Percentiles rank a stretch among this genome's conserved stretches.
Evolutionary conservation across 2,888 invertebrate genomes (phyloP).

Genomic region (Theodoxus fluviatilis): DNA sequence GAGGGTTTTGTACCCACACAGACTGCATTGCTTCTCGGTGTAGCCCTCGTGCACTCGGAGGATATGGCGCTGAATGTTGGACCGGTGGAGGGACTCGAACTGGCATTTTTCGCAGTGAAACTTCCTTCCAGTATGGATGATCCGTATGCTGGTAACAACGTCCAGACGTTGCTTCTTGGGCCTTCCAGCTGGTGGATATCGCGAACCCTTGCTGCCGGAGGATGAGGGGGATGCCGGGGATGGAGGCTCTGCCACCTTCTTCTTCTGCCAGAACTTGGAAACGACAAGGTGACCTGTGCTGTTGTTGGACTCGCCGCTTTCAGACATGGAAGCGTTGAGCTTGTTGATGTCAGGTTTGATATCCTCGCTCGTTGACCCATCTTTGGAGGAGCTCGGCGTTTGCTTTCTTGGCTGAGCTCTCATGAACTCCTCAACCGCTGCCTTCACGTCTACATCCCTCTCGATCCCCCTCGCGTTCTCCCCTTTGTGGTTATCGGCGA

Average conservation of each 20-base stretch:
- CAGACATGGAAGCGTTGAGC: too few relatives aligned
- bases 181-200: slow-evolving; percentile 1
- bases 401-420: too few relatives aligned
- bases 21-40: slow-evolving; percentile 33
- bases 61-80: slow-evolving; percentile 37
- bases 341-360: too few relatives aligned
- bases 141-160: slow-evolving; percentile 36
- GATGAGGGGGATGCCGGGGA: too few relatives aligned
- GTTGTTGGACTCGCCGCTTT: too few relatives aligned
- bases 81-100: slow-evolving; percentile 37
- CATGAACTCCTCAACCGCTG: too few relatives aligned
- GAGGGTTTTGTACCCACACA: slow-evolving; percentile 37
- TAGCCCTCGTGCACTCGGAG: slow-evolving; percentile 39
- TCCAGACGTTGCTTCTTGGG: slow-evolving; percentile 31
- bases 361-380: too few relatives aligned
- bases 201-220: too few relatives aligned
- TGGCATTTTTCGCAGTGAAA: slow-evolving; percentile 37
- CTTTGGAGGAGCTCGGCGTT: too few relatives aligned
- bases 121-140: slow-evolving; percentile 33
- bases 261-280: slow-evolving; percentile 36
- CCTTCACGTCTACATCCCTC: slow-evolving; percentile 27
- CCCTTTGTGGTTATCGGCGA: slow-evolving; percentile 35
- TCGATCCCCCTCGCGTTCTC: slow-evolving; percentile 31
- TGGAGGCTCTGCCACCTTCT: slow-evolving; percentile 4
- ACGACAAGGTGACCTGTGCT: slow-evolving; percentile 33